A percentile compares a stretch with the other conserved stretches of the same genome.
Conservation (phyloP, 2,797 vertebrate species). For the Phrynocephalus guinanensis region DNA sequence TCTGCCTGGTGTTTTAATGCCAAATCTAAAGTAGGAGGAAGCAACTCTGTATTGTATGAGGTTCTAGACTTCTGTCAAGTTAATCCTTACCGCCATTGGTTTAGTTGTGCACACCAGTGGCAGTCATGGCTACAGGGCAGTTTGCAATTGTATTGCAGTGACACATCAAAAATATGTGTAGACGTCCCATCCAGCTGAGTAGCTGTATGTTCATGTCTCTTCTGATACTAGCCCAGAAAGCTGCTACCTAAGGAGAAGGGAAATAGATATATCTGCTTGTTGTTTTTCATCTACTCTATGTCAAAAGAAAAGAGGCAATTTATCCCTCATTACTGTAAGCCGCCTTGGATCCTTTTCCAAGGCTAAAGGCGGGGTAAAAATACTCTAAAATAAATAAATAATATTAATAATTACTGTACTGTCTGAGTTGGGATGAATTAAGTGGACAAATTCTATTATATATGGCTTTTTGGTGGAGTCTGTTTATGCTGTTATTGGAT, state of each 20-base stretch:
- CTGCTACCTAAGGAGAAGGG: neutral
- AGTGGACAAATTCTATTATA: neutral
- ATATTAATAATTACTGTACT: neutral
- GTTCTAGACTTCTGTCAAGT: neutral
- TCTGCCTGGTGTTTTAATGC: neutral
- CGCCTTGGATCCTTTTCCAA: too few species aligned
- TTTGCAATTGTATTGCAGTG: conserved; percentile 1
- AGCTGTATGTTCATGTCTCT: neutral
- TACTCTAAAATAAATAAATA: too few species aligned
- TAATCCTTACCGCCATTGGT: neutral
- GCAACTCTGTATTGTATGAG: neutral
- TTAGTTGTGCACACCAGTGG: neutral
- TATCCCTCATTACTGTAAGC: too few species aligned
- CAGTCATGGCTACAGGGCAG: neutral
- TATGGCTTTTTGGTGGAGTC: neutral
- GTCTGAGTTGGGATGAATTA: neutral
- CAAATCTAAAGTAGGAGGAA: neutral
- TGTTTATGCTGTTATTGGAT: neutral
- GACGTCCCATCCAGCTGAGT: neutral
- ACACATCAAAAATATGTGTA: neutral
- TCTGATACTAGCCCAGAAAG: neutral
- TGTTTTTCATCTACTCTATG: neutral
- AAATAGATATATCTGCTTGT: neutral
- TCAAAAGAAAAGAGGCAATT: neutral
- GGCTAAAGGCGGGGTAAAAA: too few species aligned